Percentiles rank a stretch among this genome's conserved stretches.
Evolutionary conservation across 2,888 invertebrate species (phyloP).

Genomic region (Heliconius aoede): DNA sequence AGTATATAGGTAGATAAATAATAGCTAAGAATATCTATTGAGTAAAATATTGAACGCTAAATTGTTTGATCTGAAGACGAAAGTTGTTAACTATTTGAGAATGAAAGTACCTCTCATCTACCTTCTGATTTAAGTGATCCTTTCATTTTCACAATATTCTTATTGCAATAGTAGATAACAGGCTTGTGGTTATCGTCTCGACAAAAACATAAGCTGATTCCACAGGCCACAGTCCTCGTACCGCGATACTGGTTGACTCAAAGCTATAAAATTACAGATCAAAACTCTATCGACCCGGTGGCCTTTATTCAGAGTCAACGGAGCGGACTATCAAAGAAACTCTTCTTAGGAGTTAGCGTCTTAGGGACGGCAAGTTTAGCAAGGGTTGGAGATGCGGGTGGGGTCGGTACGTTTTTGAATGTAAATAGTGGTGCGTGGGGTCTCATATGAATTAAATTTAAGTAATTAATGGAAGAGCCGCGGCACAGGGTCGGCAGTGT

Average conservation of each 20-base stretch:
- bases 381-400: conserved; percentile 80
- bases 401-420: conserved; percentile 78
- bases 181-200: conserved; percentile 47
- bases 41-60: neutral
- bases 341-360: conserved; percentile 81
- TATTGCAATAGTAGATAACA: conserved; percentile 34
- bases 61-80: neutral
- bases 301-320: conserved; percentile 79
- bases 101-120: neutral
- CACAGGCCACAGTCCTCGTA: conserved; percentile 74
- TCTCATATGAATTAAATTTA: conserved; percentile 83
- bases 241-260: conserved; percentile 71
- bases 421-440: conserved; percentile 78
- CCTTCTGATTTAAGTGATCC: neutral
- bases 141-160: conserved; percentile 33
- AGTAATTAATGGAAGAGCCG: conserved; percentile 78
- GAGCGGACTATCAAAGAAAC: conserved; percentile 83
- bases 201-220: conserved; percentile 65
- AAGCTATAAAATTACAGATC: conserved; percentile 84
- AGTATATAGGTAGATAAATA: too few relatives aligned
- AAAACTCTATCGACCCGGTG: conserved; percentile 81
- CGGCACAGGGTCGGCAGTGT: conserved; percentile 48
- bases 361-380: conserved; percentile 80
- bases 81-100: neutral
- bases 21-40: too few relatives aligned